Conservation (phyloP, 2,888 invertebrate species). For the Zele albiditarsus region DNA sequence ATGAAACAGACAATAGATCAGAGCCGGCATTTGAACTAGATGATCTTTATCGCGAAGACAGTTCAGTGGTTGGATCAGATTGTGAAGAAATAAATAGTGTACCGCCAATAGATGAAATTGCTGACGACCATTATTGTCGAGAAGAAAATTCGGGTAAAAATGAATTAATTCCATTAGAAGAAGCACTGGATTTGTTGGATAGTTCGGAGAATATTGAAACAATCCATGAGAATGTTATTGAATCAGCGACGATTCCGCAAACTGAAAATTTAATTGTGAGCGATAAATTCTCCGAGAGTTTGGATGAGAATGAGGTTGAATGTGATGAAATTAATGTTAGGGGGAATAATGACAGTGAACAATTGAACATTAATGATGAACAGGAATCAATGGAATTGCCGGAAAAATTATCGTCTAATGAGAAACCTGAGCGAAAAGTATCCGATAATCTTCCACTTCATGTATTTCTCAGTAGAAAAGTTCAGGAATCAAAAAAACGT, state of each 20-base stretch:
- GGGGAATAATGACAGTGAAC: slow-evolving; percentile 1
- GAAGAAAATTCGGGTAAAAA: slow-evolving; percentile 36
- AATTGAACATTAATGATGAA: slow-evolving; percentile 46
- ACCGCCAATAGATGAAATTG: slow-evolving; percentile 11
- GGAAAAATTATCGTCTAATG: slow-evolving; percentile 68
- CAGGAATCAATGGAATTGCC: slow-evolving; percentile 68
- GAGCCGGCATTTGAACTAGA: slow-evolving; percentile 59
- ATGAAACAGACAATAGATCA: slow-evolving; percentile 62
- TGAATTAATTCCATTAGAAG: slow-evolving; percentile 64
- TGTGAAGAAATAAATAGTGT: slow-evolving; percentile 54
- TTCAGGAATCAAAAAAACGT: slow-evolving; percentile 68
- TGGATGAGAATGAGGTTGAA: slow-evolving; percentile 25
- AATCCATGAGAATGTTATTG: slow-evolving; percentile 35
- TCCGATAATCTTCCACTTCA: slow-evolving; percentile 69
- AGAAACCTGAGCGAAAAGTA: slow-evolving; percentile 62
- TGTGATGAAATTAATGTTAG: slow-evolving; percentile 11
- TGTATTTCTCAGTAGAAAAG: slow-evolving; percentile 67
- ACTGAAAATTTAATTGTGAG: neutral
- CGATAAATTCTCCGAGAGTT: neutral
- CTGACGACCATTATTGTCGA: slow-evolving; percentile 7
- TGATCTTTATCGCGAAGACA: slow-evolving; percentile 64
- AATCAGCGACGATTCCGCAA: neutral
- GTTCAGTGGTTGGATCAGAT: slow-evolving; percentile 64
- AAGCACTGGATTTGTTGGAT: slow-evolving; percentile 64
- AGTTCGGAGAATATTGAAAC: slow-evolving; percentile 52